Base-by-base conservation (phyloP, 1,140 invertebrate species). In the Diprion similis region DNA sequence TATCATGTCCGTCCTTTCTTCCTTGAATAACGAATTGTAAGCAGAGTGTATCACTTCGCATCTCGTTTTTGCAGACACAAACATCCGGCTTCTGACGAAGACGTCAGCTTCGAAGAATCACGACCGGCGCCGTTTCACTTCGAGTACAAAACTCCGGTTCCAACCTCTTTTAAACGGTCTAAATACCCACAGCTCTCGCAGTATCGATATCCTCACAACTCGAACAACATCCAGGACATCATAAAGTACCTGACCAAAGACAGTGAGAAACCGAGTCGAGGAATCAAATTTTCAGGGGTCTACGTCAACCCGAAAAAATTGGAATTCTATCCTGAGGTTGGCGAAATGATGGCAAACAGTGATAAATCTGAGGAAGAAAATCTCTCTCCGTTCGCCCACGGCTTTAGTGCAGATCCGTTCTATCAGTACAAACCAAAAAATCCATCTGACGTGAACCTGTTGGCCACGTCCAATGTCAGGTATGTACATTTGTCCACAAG, bases 181-280 rank as follows among this genome's bases (percentile, higher is more conserved):
- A 86, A 84, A 48, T 90, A 89, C 72, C 88, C 89, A 1, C 89
- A 90, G 73, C 68, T 89, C 1, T 76, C 82, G 4, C 86, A 86
- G 17, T 89, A 89, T 64, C 77, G 83, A 47, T 86, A 89, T 72
- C 84, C 84, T 0, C 82, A 88, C 7, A 71, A 83, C 0, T 89
- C 89, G 0, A 82, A 87, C 18, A 90, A 85, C 74, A 90, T 90
- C 13, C 89, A 89, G 70, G 89, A 90, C 48, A 87, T 90, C 45
- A 85, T 90, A n/a, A 87, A 86, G 46, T 89, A 89, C 18, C 74
- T 88, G 70, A 79, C 82, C 0, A 84, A 81, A 46, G 79, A 86
- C 66, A 80, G 79, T 0, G 75, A 78, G 0, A 72, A 78, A 47
- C 73, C 79, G 0, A 84, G 83, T 64, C 80, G 79, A 48, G 85